A percentile compares a stretch with the other conserved stretches of the same genome.
phyloP scores from a whole-genome alignment of 2,888 invertebrate species.

The Lasioglossum morio region DNA sequence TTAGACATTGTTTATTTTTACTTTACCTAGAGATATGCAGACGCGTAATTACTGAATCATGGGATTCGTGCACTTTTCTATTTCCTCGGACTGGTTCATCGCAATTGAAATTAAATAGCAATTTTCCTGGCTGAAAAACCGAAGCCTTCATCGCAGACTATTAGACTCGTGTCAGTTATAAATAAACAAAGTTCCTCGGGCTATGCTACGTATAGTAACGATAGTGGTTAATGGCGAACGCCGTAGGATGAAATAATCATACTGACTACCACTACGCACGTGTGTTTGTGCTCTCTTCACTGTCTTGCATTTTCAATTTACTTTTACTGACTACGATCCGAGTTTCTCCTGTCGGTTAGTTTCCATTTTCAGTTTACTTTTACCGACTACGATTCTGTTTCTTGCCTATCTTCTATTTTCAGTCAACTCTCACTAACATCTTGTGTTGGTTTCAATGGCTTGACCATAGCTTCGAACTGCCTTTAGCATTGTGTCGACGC shows the following conservation, averaged over 20 bases:
- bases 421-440: background rate
- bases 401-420: constrained; percentile 1
- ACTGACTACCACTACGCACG: background rate
- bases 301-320: constrained; percentile 6
- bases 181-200: background rate
- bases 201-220: background rate
- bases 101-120: background rate
- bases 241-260: background rate
- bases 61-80: background rate
- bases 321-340: background rate
- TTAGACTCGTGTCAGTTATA: background rate
- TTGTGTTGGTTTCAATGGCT: background rate
- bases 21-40: background rate
- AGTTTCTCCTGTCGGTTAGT: background rate
- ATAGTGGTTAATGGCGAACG: background rate
- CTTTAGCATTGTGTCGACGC: background rate
- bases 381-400: constrained; percentile 6
- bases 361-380: constrained; percentile 3
- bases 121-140: background rate
- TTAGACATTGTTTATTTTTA: background rate
- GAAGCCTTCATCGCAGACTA: background rate
- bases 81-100: background rate
- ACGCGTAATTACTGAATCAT: background rate
- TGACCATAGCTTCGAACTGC: background rate
- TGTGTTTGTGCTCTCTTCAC: background rate